Evolutionary conservation across 2,797 vertebrate species (phyloP).

Genomic region (Cyclopterus lumpus): DNA sequence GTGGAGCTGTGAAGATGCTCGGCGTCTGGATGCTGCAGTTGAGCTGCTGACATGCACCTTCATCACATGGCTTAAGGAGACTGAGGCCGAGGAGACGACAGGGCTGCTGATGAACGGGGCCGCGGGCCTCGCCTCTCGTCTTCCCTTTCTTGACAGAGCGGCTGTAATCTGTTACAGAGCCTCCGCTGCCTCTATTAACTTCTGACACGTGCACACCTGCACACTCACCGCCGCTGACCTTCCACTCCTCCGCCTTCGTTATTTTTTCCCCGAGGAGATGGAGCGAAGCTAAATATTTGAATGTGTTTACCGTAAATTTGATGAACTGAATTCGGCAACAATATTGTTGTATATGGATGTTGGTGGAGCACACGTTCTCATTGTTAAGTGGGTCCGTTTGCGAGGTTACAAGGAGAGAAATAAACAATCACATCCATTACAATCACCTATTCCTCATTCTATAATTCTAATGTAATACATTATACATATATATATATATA

Average conservation of each 20-base stretch:
- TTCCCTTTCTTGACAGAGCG: conserved; percentile 80
- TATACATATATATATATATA: too few relatives aligned
- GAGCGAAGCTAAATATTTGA: conserved; percentile 47
- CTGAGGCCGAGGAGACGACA: conserved; percentile 78
- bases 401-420: too few relatives aligned
- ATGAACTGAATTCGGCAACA: neutral
- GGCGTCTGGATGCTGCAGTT: conserved; percentile 75
- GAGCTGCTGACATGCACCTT: conserved; percentile 83
- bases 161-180: conserved; percentile 85
- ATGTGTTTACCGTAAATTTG: conserved; percentile 19
- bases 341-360: neutral
- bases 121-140: conserved; percentile 76
- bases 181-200: conserved; percentile 81
- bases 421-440: neutral
- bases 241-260: conserved; percentile 62
- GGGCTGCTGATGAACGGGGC: conserved; percentile 80
- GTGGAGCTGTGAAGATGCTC: conserved; percentile 58
- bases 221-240: conserved; percentile 72
- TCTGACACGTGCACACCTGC: conserved; percentile 79
- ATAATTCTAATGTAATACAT: too few relatives aligned
- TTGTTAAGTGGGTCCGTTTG: neutral
- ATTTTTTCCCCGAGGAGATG: conserved; percentile 14
- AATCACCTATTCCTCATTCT: too few relatives aligned
- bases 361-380: neutral
- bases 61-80: conserved; percentile 82